Evolutionary conservation across 2,888 invertebrate genomes (phyloP).

Genomic region (Lepetodrilus schrolli): DNA sequence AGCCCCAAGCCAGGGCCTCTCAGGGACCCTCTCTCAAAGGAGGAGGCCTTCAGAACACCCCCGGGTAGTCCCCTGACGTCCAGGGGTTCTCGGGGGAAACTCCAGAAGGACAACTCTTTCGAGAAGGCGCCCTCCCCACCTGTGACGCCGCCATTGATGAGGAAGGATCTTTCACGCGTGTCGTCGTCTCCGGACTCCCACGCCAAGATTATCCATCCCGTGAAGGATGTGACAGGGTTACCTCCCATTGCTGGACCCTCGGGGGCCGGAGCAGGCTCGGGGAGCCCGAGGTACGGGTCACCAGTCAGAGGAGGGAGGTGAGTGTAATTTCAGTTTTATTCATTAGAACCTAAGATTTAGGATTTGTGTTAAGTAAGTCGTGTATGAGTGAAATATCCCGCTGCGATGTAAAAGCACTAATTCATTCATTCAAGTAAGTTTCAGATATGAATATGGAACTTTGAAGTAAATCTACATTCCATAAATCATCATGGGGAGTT

Average conservation of each 20-base stretch:
- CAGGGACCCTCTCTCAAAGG: constrained; percentile 37
- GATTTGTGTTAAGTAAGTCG: no score
- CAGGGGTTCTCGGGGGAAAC: constrained; percentile 47
- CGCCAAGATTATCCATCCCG: background rate
- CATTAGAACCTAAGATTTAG: no score
- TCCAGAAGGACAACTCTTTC: constrained; percentile 62
- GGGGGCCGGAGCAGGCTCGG: constrained; percentile 35
- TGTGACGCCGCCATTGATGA: constrained; percentile 44
- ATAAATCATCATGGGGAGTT: no score
- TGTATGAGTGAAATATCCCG: no score
- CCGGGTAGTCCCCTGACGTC: constrained; percentile 59
- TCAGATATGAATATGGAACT: no score
- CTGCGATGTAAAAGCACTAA: no score
- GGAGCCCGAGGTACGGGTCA: constrained; percentile 53
- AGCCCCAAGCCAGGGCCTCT: constrained; percentile 17
- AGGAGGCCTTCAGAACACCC: constrained; percentile 62
- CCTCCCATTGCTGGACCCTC: constrained; percentile 28
- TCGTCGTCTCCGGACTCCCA: background rate
- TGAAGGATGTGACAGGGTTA: constrained; percentile 30
- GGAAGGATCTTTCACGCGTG: constrained; percentile 22
- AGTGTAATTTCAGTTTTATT: background rate
- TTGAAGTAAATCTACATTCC: no score
- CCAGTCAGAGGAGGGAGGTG: constrained; percentile 52
- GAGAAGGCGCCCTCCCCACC: constrained; percentile 61
- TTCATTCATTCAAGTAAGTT: no score